Evolutionary conservation across 2,113 vertebrate species (phyloP).

Genomic region (Spizaetus ornatus): DNA sequence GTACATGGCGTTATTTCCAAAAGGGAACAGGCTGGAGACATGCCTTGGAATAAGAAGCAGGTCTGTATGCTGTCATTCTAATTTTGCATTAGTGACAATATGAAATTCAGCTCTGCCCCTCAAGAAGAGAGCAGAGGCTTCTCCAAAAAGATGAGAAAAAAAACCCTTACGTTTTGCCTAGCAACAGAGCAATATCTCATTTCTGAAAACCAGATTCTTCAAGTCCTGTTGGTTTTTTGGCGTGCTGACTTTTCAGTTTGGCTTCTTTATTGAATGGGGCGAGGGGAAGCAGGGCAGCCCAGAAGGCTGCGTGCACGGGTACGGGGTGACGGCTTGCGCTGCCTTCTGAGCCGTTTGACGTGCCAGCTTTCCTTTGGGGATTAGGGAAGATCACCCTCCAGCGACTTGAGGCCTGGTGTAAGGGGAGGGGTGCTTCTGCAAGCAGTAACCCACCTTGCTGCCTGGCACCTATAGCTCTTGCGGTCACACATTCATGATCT

Average conservation of each 20-base stretch:
- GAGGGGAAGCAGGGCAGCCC: background rate
- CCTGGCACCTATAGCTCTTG: background rate
- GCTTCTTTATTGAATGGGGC: background rate
- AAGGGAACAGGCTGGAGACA: conserved; percentile 4
- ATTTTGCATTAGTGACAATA: conserved; percentile 25
- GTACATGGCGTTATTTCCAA: background rate
- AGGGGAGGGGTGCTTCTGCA: background rate
- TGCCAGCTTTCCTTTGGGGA: rapidly evolving
- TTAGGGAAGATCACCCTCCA: rapidly evolving
- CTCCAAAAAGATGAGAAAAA: background rate
- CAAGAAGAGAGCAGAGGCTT: conserved; percentile 23
- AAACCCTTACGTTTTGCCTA: background rate
- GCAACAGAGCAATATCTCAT: background rate
- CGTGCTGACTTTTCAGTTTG: background rate
- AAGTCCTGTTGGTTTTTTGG: background rate
- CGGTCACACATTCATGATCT: rapidly evolving
- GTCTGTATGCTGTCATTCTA: conserved; percentile 25
- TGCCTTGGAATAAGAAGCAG: conserved; percentile 40
- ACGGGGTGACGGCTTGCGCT: rapidly evolving
- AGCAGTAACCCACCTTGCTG: background rate
- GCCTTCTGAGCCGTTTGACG: background rate
- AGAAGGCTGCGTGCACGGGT: rapidly evolving
- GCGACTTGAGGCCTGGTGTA: background rate
- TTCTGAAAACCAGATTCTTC: background rate
- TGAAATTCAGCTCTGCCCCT: conserved; percentile 37